A percentile compares a stretch with the other conserved stretches of the same genome.
These are phyloP conservation scores for Smutsia gigantea DNA, from an alignment of 2,797 vertebrate species.

Conservation along the genomic window DNA sequence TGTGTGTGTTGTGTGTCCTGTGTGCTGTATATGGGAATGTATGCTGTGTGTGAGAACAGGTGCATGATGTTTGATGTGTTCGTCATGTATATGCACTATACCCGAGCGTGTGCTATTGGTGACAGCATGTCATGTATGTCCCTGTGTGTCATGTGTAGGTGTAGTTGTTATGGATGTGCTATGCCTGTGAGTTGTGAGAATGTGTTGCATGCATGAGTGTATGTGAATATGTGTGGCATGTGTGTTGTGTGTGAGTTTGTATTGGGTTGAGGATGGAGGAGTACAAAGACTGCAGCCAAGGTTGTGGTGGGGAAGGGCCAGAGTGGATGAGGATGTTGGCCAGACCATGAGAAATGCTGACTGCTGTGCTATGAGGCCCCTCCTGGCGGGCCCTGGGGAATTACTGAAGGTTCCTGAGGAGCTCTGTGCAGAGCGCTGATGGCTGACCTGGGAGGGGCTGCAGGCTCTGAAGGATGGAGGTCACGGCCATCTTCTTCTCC, in stretches of 20 bases:
- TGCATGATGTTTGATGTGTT: neutral
- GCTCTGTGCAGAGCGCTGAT: neutral
- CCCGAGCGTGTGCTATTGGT: neutral
- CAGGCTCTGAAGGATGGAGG: conserved; percentile 93
- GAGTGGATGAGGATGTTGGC: accelerated
- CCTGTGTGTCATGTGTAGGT: neutral
- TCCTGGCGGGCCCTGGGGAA: neutral
- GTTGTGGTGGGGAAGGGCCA: neutral
- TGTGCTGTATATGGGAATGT: neutral
- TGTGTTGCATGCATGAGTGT: neutral
- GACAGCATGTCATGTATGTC: neutral
- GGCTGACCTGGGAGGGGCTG: conserved; percentile 91
- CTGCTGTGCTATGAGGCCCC: accelerated
- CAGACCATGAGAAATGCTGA: neutral
- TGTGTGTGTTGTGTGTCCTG: too few species aligned
- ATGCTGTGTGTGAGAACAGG: neutral
- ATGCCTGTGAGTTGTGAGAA: neutral
- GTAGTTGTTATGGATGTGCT: neutral
- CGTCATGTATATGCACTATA: too few species aligned
- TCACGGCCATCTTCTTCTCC: conserved; percentile 94
- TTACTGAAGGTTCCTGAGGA: neutral
- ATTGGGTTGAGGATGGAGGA: neutral
- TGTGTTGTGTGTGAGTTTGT: neutral
- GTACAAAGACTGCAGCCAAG: neutral
- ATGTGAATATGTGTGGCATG: neutral